Percentiles rank a stretch among this genome's conserved stretches.
phyloP scores from a whole-genome alignment of 2,797 vertebrate genomes.

The Hippocampus kuda region DNA sequence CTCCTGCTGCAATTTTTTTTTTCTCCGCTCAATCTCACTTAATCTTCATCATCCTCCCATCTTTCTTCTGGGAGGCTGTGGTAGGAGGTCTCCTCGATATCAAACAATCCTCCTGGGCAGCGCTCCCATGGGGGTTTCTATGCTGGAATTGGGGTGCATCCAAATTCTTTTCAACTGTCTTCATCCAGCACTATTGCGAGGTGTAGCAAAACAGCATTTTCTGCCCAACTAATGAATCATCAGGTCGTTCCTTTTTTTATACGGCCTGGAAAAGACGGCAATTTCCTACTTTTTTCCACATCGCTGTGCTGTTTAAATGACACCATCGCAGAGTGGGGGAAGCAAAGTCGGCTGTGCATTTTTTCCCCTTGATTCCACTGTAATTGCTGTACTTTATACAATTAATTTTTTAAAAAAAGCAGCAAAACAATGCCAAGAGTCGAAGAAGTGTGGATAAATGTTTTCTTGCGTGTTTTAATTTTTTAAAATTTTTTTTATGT shows the following conservation, averaged over 20 bases:
- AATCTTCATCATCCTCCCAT: constrained; percentile 23
- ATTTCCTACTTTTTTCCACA: background rate
- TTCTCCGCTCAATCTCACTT: constrained; percentile 13
- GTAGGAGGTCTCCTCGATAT: constrained; percentile 20
- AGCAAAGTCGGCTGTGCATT: background rate
- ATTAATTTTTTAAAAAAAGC: background rate
- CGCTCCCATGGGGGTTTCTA: constrained; percentile 19
- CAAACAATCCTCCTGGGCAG: constrained; percentile 5
- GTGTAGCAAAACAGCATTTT: background rate
- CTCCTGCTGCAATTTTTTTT: constrained; percentile 20
- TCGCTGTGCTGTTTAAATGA: background rate
- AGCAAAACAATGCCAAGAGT: background rate
- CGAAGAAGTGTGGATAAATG: background rate
- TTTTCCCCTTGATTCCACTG: background rate
- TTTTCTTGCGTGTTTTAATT: background rate
- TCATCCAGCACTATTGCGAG: background rate
- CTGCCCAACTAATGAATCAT: background rate
- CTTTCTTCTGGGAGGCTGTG: constrained; percentile 17
- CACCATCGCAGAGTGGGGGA: background rate
- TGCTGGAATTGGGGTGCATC: constrained; percentile 9
- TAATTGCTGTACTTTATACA: background rate
- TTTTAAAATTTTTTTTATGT: background rate
- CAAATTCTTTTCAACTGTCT: constrained; percentile 13
- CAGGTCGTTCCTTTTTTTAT: background rate
- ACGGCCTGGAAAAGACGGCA: background rate